A percentile compares a stretch with the other conserved stretches of the same genome.
These are phyloP conservation scores for Caretta caretta DNA, from an alignment of 2,113 vertebrate genomes.

Conservation along the genomic window DNA sequence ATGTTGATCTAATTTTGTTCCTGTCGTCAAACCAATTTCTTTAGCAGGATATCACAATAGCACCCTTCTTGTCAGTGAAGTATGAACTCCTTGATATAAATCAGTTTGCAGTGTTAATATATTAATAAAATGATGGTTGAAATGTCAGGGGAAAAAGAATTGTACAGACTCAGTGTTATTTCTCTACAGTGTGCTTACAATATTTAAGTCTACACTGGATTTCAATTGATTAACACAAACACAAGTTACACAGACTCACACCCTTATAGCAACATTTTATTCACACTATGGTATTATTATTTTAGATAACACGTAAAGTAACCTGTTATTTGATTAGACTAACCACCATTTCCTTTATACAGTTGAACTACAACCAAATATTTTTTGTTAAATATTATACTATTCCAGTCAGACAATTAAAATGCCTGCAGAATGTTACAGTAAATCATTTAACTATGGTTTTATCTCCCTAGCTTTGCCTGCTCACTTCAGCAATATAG, in stretches of 20 bases:
- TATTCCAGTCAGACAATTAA: neutral
- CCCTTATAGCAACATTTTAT: neutral
- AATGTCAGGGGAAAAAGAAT: neutral
- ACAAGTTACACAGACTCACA: neutral
- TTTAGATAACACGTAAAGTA: neutral
- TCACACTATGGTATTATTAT: neutral
- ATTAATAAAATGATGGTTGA: neutral
- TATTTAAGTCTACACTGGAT: neutral
- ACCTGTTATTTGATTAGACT: neutral
- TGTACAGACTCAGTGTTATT: neutral
- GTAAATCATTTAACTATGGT: neutral
- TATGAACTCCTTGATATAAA: constrained; percentile 15
- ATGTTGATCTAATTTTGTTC: constrained; percentile 45
- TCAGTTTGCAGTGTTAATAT: neutral
- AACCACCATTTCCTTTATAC: neutral
- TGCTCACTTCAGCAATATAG: neutral
- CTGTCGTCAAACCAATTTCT: constrained; percentile 38
- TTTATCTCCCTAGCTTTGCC: neutral
- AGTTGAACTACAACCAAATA: neutral
- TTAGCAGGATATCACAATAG: constrained; percentile 23
- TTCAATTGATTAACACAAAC: neutral
- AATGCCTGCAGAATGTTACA: neutral
- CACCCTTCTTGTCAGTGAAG: constrained; percentile 30
- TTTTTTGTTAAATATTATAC: neutral
- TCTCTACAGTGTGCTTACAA: neutral